phyloP scores from a whole-genome alignment of 2,797 vertebrate species.

The Hipposideros larvatus region DNA sequence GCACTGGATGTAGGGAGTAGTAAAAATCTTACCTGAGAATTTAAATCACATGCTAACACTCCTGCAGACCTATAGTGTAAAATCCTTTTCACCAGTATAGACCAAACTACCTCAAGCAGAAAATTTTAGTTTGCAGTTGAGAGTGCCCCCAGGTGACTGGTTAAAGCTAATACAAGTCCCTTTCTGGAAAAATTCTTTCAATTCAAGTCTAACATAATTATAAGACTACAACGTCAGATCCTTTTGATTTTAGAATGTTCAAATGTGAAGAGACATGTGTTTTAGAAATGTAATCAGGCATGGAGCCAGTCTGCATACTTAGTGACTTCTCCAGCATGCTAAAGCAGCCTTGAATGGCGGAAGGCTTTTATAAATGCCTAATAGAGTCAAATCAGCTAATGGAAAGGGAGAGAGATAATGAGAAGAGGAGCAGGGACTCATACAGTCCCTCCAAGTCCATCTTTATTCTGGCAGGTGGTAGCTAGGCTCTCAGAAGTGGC shows the following conservation, averaged over 20 bases:
- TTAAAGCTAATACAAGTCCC: neutral
- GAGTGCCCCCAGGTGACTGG: neutral
- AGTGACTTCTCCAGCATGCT: neutral
- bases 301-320: neutral
- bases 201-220: neutral
- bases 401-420: neutral
- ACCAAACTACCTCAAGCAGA: neutral
- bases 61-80: neutral
- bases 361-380: neutral
- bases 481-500: neutral
- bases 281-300: neutral
- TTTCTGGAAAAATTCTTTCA: neutral
- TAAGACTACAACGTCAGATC: neutral
- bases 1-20: neutral
- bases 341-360: neutral
- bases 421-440: neutral
- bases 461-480: neutral
- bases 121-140: neutral
- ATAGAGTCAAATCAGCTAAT: neutral
- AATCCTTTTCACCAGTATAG: neutral
- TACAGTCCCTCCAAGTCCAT: neutral
- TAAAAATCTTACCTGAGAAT: neutral
- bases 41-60: neutral
- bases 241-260: conserved; percentile 1
- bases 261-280: neutral